Conservation (phyloP, 2,113 vertebrate species). For the Tiliqua scincoides region DNA sequence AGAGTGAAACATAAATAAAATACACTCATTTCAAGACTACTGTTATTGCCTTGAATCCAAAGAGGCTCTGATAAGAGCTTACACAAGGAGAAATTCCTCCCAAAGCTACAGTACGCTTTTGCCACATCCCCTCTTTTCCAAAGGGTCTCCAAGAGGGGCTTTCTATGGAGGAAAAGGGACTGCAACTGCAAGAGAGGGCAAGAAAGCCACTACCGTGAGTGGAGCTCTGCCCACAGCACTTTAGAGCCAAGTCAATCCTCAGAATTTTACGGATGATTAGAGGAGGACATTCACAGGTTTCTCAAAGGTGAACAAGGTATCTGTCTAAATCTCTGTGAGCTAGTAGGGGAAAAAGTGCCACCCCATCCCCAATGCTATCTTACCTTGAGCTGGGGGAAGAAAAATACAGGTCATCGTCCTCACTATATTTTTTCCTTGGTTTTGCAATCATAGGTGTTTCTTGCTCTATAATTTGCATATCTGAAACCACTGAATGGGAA, state of each 20-base stretch:
- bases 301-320: neutral
- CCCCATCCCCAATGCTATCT: neutral
- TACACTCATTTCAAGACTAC: no score
- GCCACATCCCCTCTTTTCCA: neutral
- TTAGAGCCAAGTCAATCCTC: neutral
- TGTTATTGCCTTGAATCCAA: no score
- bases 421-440: constrained; percentile 77
- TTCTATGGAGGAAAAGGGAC: neutral
- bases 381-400: constrained; percentile 77
- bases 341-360: neutral
- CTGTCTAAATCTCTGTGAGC: neutral
- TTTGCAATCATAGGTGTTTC: constrained; percentile 79
- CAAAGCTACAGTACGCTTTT: neutral
- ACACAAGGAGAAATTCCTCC: no score
- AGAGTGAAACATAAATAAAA: neutral
- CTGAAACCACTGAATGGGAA: constrained; percentile 91
- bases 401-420: constrained; percentile 79
- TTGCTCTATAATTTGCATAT: constrained; percentile 96
- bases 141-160: neutral
- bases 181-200: neutral
- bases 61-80: no score
- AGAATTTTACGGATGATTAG: neutral
- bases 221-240: neutral
- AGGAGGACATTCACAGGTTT: neutral
- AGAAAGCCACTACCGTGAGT: neutral